Base-by-base conservation (phyloP, 2,888 invertebrate genomes). In the Eubasilissa splendida region DNA sequence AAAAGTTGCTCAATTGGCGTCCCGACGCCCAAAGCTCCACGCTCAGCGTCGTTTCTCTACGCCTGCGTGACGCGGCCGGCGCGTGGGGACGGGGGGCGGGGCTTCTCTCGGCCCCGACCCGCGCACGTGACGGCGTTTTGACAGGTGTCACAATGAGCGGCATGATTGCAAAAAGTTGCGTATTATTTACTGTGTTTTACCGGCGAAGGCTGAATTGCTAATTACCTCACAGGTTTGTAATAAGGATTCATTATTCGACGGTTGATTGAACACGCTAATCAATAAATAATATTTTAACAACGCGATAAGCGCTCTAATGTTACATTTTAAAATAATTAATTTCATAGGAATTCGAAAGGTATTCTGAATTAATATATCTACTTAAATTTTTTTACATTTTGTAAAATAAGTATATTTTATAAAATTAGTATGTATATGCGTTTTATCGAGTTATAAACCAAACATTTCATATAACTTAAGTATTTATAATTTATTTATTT, bases 61-160 rank as follows among this genome's bases (percentile, higher is more conserved):
- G 63, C 14, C 31, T n/a, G 10, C 10, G 68, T 52, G 42, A 50
- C 33, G 33, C 63, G 11, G 0, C 14, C 22, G 8, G 59, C 60
- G 10, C 9, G 60, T 31, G 60, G 8, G 60, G 60, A 4, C 1
- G 3, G 4, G 63, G 33, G 31, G 50, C 58, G 11, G 63, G 53
- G 54, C 56, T 56, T 52, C 11, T 4, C n/a, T 14, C 33, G 65
- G 78, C 73, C 74, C 68, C 70, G 79, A 71, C 70, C 54, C 50
- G 65, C 58, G 78, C 83, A 83, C 79, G 81, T 83, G 83, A 81
- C 74, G 58, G 60, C 60, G 71, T 79, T 83, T 83, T 83, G 83
- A 83, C 83, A 83, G 83, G 65, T 73, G 76, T 60, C 63, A 71
- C 60, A 58, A 58, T 54, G 65, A 31, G 59, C 76, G 52, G 59